Evolutionary conservation across 2,888 invertebrate genomes (phyloP), one percentile per base, ranked within the genome.

Genomic region (Gordius sp.): DNA sequence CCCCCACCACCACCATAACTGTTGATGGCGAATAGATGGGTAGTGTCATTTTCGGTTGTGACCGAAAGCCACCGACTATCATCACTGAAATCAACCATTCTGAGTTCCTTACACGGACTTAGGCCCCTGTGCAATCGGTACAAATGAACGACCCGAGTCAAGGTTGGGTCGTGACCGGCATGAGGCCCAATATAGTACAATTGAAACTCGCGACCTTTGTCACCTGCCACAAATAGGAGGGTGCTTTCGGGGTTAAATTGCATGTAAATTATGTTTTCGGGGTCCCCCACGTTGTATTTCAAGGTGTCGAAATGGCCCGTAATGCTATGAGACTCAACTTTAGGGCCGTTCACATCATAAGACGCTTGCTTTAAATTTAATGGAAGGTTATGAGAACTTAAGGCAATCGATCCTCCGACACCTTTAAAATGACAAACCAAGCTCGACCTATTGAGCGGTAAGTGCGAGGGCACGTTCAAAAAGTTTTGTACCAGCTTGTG

Each of bases 151-250:
- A 47, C 20, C 13, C 47, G 8, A 13, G 47, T n/a, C 13, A 47
- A 20, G 20, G 4, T 20, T 18, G 47, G 13, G 8, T n/a, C 4
- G 4, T 20, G 4, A 8, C n/a, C 8, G 8, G 47, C 47, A 23
- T 47, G 47, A 4, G n/a, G 47, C 4, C 47, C 47, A 4, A 47
- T n/a, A 20, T 47, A 47, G 20, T 47, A 47, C 4, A 47, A 4
- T 20, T 47, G 47, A 47, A n/a, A 47, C 8, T 47, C 16, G 4
- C 47, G 47, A 4, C 47, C 47, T 4, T n/a, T 47, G 23, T 47
- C n/a, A 47, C 47, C 47, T 4, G 47, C 47, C 23, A 47, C 47
- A 20, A 47, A 47, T 18, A 47, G 47, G 20, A 47, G 47, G 20
- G n/a, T 18, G 8, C 47, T 23, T 20, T 47, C 47, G 4, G 47